These are phyloP conservation scores for Tenualosa thibaudeaui DNA, from an alignment of 2,797 vertebrate species.

Conservation along the genomic window DNA sequence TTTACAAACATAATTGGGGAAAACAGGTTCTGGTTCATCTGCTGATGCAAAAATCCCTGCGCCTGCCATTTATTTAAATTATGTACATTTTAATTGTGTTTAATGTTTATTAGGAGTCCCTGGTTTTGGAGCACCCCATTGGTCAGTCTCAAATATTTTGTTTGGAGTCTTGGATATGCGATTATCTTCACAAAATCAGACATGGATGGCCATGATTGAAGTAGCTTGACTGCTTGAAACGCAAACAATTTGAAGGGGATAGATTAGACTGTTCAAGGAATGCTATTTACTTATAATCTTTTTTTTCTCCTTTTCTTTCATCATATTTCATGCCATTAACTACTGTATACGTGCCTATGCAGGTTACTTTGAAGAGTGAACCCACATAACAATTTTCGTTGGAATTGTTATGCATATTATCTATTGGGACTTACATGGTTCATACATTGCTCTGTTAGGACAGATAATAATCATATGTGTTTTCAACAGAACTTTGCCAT, in stretches of 20 bases:
- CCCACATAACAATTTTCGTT: too few relatives aligned
- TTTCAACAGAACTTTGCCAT: too few relatives aligned
- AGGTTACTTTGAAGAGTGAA: neutral
- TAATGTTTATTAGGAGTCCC: slow-evolving; percentile 41
- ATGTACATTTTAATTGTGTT: slow-evolving; percentile 51
- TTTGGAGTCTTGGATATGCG: slow-evolving; percentile 20
- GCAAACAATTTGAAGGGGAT: neutral
- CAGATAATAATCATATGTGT: too few relatives aligned
- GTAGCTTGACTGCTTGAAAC: neutral
- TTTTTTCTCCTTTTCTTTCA: neutral
- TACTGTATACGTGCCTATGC: neutral
- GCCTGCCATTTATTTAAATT: slow-evolving; percentile 53
- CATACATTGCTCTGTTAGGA: too few relatives aligned
- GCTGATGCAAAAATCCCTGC: slow-evolving; percentile 50
- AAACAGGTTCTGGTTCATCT: slow-evolving; percentile 83
- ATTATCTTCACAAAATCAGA: neutral
- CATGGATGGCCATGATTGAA: neutral
- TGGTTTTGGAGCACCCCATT: slow-evolving; percentile 34
- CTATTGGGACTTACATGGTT: too few relatives aligned
- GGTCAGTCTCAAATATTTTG: slow-evolving; percentile 39
- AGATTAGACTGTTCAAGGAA: neutral
- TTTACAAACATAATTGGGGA: slow-evolving; percentile 80
- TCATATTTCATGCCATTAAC: neutral
- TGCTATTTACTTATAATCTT: neutral
- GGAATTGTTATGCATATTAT: too few relatives aligned